A percentile compares a stretch with the other conserved stretches of the same genome.
These are phyloP conservation scores for Clusia tigrina DNA, from an alignment of 2,888 invertebrate species.

Conservation along the genomic window DNA sequence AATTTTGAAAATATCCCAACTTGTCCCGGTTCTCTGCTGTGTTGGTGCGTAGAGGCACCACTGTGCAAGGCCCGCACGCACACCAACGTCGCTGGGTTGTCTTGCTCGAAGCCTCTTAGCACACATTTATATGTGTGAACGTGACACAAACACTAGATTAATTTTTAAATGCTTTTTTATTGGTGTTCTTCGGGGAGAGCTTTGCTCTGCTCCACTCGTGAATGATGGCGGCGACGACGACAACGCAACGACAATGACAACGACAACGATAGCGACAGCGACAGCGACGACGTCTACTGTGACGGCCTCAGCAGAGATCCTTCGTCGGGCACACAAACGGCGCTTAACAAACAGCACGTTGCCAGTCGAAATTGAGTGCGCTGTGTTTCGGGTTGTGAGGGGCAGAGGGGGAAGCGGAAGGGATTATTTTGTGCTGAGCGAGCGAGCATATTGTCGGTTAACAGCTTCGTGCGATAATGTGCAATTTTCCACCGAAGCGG, in stretches of 20 bases:
- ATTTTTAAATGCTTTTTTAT: conserved; percentile 47
- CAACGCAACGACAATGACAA: no score
- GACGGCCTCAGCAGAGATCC: no score
- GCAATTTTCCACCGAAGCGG: conserved; percentile 26
- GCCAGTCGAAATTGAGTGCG: no score
- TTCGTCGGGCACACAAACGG: background rate
- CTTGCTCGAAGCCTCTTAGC: conserved; percentile 6
- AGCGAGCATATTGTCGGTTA: conserved; percentile 6
- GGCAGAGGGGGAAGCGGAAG: background rate
- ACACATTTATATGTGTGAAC: conserved; percentile 35
- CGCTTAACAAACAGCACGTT: background rate
- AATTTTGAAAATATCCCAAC: no score
- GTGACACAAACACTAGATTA: conserved; percentile 47
- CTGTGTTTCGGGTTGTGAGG: no score
- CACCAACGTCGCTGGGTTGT: conserved; percentile 12
- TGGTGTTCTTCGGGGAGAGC: conserved; percentile 38
- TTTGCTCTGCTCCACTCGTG: no score
- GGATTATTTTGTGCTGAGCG: background rate
- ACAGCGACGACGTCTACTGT: conserved; percentile 26
- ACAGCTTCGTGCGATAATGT: conserved; percentile 25
- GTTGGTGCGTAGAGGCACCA: background rate
- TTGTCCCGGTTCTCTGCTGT: background rate
- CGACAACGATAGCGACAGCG: conserved; percentile 22
- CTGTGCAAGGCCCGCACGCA: background rate
- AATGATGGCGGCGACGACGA: conserved; percentile 17